These are phyloP conservation scores for Machaerirhynchus nigripectus DNA, from an alignment of 2,113 vertebrate genomes.

Conservation along the genomic window DNA sequence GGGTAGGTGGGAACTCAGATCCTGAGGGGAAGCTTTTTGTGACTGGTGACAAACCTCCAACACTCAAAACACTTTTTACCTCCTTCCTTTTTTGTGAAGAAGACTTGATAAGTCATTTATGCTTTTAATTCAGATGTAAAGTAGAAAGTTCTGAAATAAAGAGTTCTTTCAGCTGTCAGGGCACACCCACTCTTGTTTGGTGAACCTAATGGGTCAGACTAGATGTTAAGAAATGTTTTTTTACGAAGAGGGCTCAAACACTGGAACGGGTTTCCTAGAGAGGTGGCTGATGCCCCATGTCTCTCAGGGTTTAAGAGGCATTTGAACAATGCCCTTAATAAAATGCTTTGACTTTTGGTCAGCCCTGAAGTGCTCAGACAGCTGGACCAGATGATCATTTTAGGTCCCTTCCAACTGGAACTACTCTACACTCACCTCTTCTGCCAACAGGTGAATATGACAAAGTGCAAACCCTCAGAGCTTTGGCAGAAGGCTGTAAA, in stretches of 20 bases:
- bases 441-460: neutral
- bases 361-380: neutral
- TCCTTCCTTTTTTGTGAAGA: neutral
- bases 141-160: neutral
- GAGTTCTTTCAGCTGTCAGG: neutral
- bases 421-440: neutral
- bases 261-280: neutral
- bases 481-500: neutral
- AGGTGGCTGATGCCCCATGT: neutral
- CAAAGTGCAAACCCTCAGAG: neutral
- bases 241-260: neutral
- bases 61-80: neutral
- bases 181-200: neutral
- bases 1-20: neutral
- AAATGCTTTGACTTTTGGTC: neutral
- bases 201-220: neutral
- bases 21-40: neutral
- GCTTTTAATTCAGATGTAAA: neutral
- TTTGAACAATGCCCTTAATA: neutral
- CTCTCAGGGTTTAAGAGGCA: neutral
- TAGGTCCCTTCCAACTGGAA: neutral
- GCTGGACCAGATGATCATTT: neutral
- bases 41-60: neutral
- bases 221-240: neutral
- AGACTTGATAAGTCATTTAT: neutral